These are phyloP conservation scores for Lasiurus cinereus DNA, from an alignment of 2,113 vertebrate species.

Conservation along the genomic window DNA sequence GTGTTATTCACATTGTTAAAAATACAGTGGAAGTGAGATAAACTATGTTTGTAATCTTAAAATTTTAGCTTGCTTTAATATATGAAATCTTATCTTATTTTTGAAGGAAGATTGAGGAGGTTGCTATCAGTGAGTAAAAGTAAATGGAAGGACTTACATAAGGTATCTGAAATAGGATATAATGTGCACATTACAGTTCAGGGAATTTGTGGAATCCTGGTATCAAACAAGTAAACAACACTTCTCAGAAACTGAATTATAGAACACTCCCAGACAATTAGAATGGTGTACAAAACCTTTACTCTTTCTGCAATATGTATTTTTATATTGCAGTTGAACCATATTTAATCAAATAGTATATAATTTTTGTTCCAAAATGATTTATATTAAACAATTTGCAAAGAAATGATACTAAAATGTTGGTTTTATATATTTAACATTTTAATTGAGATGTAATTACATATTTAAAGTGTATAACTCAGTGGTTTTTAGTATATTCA, in stretches of 20 bases:
- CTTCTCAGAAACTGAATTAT: conserved; percentile 37
- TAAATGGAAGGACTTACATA: conserved; percentile 34
- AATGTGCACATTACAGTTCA: background rate
- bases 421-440: background rate
- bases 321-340: background rate
- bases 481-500: background rate
- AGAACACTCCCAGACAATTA: background rate
- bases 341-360: background rate
- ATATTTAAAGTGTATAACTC: background rate
- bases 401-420: background rate
- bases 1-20: conserved; percentile 72
- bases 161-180: conserved; percentile 11
- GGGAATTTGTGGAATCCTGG: conserved; percentile 19
- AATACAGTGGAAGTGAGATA: conserved; percentile 51
- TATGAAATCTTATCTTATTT: conserved; percentile 58
- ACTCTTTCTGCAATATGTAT: background rate
- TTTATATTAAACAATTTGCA: background rate
- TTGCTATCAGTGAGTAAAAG: conserved; percentile 42
- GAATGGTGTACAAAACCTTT: background rate
- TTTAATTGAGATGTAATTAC: background rate
- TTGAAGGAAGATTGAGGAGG: conserved; percentile 17
- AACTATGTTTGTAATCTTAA: conserved; percentile 65
- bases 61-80: conserved; percentile 69
- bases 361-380: background rate
- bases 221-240: conserved; percentile 4